These are phyloP conservation scores for Drosophila siamana DNA, from an alignment of 2,888 invertebrate genomes.

Conservation along the genomic window DNA sequence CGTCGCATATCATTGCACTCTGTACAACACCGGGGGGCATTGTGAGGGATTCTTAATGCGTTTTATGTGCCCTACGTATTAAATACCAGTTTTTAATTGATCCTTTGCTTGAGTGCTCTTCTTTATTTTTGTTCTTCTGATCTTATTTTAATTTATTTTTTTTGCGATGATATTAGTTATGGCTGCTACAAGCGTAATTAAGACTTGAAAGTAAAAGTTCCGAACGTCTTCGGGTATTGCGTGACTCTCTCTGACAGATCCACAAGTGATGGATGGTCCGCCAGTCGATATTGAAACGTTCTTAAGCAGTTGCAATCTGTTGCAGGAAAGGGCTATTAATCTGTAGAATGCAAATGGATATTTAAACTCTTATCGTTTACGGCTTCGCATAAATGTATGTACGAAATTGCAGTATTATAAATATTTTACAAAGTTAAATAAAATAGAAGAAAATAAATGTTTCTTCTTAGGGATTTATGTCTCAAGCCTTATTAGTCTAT, in stretches of 20 bases:
- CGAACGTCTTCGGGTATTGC: slow-evolving; percentile 22
- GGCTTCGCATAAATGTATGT: no score
- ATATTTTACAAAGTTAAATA: no score
- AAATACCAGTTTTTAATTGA: slow-evolving; percentile 64
- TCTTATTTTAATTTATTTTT: neutral
- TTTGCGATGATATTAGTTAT: slow-evolving; percentile 21
- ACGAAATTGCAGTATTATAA: no score
- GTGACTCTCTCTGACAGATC: slow-evolving; percentile 38
- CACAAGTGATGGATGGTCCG: slow-evolving; percentile 31
- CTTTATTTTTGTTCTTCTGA: no score
- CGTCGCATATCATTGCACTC: slow-evolving; percentile 47
- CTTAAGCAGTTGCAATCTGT: slow-evolving; percentile 10
- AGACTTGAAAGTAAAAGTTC: slow-evolving; percentile 49
- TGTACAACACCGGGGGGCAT: slow-evolving; percentile 11
- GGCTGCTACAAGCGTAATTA: slow-evolving; percentile 39
- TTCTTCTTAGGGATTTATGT: no score
- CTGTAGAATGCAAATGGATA: neutral
- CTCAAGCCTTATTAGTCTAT: no score
- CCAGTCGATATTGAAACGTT: slow-evolving; percentile 21
- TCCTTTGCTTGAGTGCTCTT: slow-evolving; percentile 28
- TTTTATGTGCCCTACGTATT: slow-evolving; percentile 52
- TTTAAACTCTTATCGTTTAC: neutral
- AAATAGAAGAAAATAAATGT: no score
- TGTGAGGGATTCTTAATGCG: slow-evolving; percentile 61
- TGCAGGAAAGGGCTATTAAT: slow-evolving; percentile 20